Evolutionary conservation across 2,888 invertebrate genomes (phyloP).

Genomic region (Rhogogaster chlorosoma): DNA sequence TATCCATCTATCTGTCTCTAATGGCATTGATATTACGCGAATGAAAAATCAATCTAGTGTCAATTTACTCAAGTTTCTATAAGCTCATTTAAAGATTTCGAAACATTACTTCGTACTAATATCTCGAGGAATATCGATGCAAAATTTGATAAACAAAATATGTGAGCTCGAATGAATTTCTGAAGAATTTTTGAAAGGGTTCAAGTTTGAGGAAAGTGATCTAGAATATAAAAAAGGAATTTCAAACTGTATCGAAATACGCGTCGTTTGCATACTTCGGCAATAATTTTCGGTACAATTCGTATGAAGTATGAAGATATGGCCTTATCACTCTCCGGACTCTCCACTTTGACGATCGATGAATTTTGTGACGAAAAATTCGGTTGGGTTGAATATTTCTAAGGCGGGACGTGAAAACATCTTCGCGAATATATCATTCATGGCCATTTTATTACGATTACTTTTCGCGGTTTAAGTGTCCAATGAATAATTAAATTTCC

Average conservation of each 20-base stretch:
- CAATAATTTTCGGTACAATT: background rate
- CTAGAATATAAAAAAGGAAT: background rate
- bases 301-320: background rate
- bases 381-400: background rate
- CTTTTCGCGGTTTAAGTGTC: background rate
- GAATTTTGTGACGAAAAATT: background rate
- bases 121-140: background rate
- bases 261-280: background rate
- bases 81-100: background rate
- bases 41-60: background rate
- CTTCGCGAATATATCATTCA: background rate
- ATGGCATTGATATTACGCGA: background rate
- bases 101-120: background rate
- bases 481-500: background rate
- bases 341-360: background rate
- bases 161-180: background rate
- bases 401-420: background rate
- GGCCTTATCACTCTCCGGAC: background rate
- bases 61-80: background rate
- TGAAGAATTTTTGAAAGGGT: background rate
- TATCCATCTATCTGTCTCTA: background rate
- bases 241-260: background rate
- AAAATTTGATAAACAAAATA: background rate
- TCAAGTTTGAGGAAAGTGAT: background rate
- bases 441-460: background rate